Conservation (phyloP, 2,113 vertebrate genomes). For the Papio anubis region DNA sequence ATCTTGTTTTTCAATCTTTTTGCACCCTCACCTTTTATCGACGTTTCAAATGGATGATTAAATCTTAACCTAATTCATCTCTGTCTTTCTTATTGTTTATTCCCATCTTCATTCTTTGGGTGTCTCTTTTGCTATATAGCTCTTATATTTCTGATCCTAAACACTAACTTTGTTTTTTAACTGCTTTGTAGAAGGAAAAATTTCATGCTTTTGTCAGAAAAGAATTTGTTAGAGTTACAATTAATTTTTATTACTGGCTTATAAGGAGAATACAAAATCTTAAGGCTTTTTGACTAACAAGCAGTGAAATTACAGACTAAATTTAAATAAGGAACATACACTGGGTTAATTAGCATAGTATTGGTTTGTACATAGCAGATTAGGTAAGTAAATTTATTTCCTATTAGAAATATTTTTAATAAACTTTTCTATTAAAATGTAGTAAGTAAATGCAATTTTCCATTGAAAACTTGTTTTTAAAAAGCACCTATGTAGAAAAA, state of each 20-base stretch:
- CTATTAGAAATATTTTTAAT: background rate
- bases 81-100: background rate
- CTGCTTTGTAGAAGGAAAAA: background rate
- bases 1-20: background rate
- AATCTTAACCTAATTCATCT: background rate
- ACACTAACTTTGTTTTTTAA: background rate
- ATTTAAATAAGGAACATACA: background rate
- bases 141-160: background rate
- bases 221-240: background rate
- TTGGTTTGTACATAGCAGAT: background rate
- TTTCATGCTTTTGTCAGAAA: background rate
- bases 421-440: background rate
- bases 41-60: background rate
- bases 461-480: background rate
- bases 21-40: background rate
- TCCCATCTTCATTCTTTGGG: background rate
- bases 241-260: background rate
- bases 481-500: background rate
- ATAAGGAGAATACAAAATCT: background rate
- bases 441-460: background rate
- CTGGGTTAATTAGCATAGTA: background rate
- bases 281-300: background rate
- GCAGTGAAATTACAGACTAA: background rate
- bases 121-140: background rate
- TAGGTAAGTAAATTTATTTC: slow-evolving; percentile 1